A percentile compares a stretch with the other conserved stretches of the same genome.
Evolutionary conservation across 2,888 invertebrate species (phyloP).

Genomic region (Oligia fasciuncula): DNA sequence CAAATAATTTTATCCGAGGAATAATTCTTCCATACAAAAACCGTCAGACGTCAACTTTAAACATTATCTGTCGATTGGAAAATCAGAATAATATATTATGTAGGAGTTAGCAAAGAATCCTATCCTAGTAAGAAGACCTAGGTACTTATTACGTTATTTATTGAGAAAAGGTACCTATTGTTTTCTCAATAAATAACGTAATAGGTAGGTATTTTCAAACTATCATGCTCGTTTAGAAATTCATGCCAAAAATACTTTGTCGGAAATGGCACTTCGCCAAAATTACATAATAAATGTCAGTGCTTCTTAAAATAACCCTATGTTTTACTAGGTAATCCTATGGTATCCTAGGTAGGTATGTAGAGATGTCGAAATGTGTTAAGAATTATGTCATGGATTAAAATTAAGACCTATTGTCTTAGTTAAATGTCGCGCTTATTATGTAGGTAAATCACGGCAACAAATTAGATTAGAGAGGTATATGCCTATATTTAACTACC

Average conservation of each 20-base stretch:
- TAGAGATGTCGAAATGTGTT: slow-evolving; percentile 15
- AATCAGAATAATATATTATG: too few species aligned
- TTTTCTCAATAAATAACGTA: not conserved
- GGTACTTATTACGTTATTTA: too few species aligned
- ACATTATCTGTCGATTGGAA: too few species aligned
- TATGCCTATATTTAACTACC: not conserved
- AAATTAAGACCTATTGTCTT: not conserved
- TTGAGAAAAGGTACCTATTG: too few species aligned
- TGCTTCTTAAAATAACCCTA: slow-evolving; percentile 34
- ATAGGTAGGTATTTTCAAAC: slow-evolving; percentile 1
- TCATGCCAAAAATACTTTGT: slow-evolving; percentile 21
- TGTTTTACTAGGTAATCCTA: slow-evolving; percentile 5
- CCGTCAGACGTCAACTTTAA: too few species aligned
- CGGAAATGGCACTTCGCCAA: slow-evolving; percentile 50
- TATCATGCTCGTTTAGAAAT: not conserved
- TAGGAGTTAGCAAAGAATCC: not conserved
- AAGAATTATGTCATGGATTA: slow-evolving; percentile 11
- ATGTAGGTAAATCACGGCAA: not conserved
- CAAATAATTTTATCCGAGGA: too few species aligned
- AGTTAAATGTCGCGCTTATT: not conserved
- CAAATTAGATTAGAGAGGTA: not conserved
- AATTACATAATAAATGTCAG: slow-evolving; percentile 29
- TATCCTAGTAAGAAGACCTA: not conserved
- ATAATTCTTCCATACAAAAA: too few species aligned
- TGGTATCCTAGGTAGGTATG: not conserved